Evolutionary conservation across 2,797 vertebrate genomes (phyloP), one percentile per base, ranked within the genome.

Genomic region (Rhabdophis nuchalis): DNA sequence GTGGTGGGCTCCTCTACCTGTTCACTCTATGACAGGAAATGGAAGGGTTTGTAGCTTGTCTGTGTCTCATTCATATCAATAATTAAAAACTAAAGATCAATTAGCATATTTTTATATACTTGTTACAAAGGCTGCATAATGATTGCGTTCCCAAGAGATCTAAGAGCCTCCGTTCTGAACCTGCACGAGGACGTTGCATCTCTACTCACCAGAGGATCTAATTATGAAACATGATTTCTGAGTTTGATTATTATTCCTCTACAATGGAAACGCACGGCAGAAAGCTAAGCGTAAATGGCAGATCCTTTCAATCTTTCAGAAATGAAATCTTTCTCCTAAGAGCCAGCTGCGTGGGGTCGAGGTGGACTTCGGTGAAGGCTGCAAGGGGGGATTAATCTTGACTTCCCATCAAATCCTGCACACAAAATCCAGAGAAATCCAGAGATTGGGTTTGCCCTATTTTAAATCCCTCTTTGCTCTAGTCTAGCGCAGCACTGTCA

Each of bases 281-380:
- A 60, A 93, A 94, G 90, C 87, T 94, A 96, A 82, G 36, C 11
- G 94, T 91, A 95, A 94, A 93, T 95, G 14, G 54, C 90, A 90
- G 56, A 50, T 60, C 90, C 86, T 85, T 90, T 68, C 86, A 82
- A 18, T 93, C 94, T 93, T 95, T 95, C 91, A 91, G 56, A 72
- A 72, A 72, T 41, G 41, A 61, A 54, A 29, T 57, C 23, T 52
- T 58, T 64, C 46, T 82, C 18, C 50, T 52, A 46, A 5, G 6
- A 57, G 32, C 11, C 29, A 50, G 32, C 4, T 25, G 36, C 0
- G 4, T 86, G 29, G 32, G 16, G n/a, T 50, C 6, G 85, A 20
- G 27, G 1, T 29, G 32, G 14, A 6, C 36, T 90, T 54, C 52
- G 27, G 3, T 57, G 11, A 57, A 23, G 10, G 18, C 32, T 5